Evolutionary conservation across 2,888 invertebrate genomes (phyloP), one percentile per base, ranked within the genome.

Genomic region (Cephalotes varians): DNA sequence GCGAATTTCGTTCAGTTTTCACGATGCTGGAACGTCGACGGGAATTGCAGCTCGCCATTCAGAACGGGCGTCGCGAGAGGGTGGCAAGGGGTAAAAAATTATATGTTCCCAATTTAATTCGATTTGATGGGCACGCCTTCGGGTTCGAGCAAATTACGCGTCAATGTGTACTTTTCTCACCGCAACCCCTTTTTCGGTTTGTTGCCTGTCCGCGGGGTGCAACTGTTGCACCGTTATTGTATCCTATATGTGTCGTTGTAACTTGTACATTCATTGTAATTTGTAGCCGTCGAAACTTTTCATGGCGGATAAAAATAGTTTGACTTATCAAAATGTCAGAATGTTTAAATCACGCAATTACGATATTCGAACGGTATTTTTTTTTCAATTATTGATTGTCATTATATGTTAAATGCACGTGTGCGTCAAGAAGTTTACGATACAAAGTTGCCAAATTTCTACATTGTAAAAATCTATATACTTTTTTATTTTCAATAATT

Each of bases 91-190:
- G 77, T 85, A 74, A 85, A 87, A 93, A 94, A 94, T 94, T 94
- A 94, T 91, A 93, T 88, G 94, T 94, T 93, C 87, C 88, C 64
- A 74, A 89, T 93, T 93, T 93, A 93, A 93, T 93, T 89, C 86
- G 92, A 94, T 93, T 93, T 88, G 84, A 87, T 82, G 85, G 88
- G 58, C 71, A 69, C 77, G 77, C 77, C 79, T 86, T 81, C 80
- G 3, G 82, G 69, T 86, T 89, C 88, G 9, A 18, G 83, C 90
- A 90, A 93, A 93, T 93, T 93, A 92, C 88, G 87, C 90, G 89
- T 89, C 91, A 90, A 91, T 90, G 90, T 85, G 85, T 85, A 83
- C 90, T 87, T 87, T 87, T 87, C 65, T 67, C 44, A 54, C 62
- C n/a, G 21, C 56, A 86, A 87, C 87, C 89, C 90, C 77, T 85